A percentile compares a stretch with the other conserved stretches of the same genome.
Evolutionary conservation across 2,888 invertebrate genomes (phyloP).

Genomic region (Ectobius pallidus): DNA sequence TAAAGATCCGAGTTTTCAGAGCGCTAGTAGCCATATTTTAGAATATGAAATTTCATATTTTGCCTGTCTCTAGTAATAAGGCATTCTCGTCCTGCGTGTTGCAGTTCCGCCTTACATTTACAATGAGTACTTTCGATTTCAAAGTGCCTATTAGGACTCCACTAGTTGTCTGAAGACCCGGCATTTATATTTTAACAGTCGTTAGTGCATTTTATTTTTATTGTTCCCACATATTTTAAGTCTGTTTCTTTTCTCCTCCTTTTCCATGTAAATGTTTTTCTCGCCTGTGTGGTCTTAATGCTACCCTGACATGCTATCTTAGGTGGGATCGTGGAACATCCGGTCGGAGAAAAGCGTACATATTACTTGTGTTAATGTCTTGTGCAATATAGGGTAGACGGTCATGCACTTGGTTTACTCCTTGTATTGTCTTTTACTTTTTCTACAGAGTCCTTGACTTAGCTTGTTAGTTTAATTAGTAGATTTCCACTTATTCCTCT

Average conservation of each 20-base stretch:
- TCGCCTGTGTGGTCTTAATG: not conserved
- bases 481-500: not conserved
- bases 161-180: too few relatives aligned
- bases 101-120: too few relatives aligned
- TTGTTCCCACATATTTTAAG: not conserved
- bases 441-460: not conserved
- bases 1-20: too few relatives aligned
- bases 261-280: not conserved
- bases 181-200: too few relatives aligned
- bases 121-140: too few relatives aligned
- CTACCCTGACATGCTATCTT: not conserved
- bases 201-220: not conserved
- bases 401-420: not conserved
- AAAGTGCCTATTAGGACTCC: too few relatives aligned
- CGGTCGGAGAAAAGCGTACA: not conserved
- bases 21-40: too few relatives aligned
- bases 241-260: not conserved
- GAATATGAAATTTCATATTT: too few relatives aligned
- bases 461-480: not conserved
- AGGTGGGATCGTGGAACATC: conserved; percentile 7
- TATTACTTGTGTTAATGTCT: not conserved
- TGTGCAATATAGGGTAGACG: not conserved
- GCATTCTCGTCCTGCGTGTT: too few relatives aligned
- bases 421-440: not conserved
- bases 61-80: too few relatives aligned